Base-by-base conservation (phyloP, 2,113 vertebrate species). In the Sciurus niger region DNA sequence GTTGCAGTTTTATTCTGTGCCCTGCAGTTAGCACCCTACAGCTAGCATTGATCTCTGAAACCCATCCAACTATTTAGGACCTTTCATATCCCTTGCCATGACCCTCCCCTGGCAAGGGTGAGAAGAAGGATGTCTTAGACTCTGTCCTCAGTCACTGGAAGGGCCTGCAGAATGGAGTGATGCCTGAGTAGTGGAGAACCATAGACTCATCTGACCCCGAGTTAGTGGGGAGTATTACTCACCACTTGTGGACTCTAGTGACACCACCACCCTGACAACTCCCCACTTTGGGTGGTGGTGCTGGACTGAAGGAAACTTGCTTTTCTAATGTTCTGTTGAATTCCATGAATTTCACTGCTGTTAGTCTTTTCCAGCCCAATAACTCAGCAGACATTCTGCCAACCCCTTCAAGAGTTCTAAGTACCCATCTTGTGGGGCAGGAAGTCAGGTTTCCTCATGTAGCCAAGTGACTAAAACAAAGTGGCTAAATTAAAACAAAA, bases 381-480 rank as follows among this genome's bases (percentile, higher is more conserved):
- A 11, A 46, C 65, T 85, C 82, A 91, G 34, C 92, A 93, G 70
- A 74, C 30, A 84, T 76, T 65, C 58, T 92, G 18, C 46, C 79
- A 96, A 78, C 6, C 22, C 60, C 67, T 89, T 68, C 43, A 16
- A 68, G 90, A 90, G 8, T 84, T 37, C 25, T 53, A 76, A 58
- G 51, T 0, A 1, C 32, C 74, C 48, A 37, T 65, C 55, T 68
- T 84, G 79, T 77, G 67, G 90, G 40, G 67, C 87, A n/a, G 20
- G 34, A 95, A 96, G 70, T 63, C 46, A 16, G 34, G 79, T 80
- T 96, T 95, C n/a, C 88, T 92, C 92, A 80, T 37, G 51, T 55
- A 92, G 43, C 24, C 40, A 94, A 93, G 58, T n/a, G 40, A 80
- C 72, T 87, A 80, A 95, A 97, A 93, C 37, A 95, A 63, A 95